Evolutionary conservation across 2,888 invertebrate genomes (phyloP).

Genomic region (Leuctra nigra): DNA sequence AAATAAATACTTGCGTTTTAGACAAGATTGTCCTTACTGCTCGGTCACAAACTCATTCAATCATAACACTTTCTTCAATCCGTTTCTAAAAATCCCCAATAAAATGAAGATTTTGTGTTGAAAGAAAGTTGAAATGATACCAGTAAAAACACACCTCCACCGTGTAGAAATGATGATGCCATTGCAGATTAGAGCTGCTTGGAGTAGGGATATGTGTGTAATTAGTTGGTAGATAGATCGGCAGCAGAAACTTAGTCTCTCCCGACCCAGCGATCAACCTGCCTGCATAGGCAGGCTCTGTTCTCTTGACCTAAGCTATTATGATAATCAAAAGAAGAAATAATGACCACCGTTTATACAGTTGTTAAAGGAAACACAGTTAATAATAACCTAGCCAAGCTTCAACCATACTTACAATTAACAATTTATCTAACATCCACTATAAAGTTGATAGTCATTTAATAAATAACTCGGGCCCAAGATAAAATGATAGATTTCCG

Average conservation of each 20-base stretch:
- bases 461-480: conserved; percentile 5
- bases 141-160: conserved; percentile 2
- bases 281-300: too few species aligned
- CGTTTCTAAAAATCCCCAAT: too few species aligned
- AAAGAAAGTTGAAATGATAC: too few species aligned
- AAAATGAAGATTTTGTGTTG: too few species aligned
- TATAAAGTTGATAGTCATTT: conserved; percentile 12
- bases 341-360: conserved; percentile 21
- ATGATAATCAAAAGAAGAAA: conserved; percentile 21
- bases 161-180: conserved; percentile 7
- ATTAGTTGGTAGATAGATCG: neutral
- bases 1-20: too few species aligned
- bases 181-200: neutral
- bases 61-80: too few species aligned
- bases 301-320: conserved; percentile 12
- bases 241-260: neutral
- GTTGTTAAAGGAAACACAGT: conserved; percentile 17
- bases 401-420: conserved; percentile 17
- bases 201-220: neutral
- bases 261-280: neutral
- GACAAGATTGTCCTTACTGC: too few species aligned
- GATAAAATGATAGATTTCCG: conserved; percentile 14
- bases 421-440: conserved; percentile 18
- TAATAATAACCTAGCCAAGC: conserved; percentile 5
- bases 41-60: too few species aligned